Conservation (phyloP, 2,113 vertebrate genomes). For the Hylia prasina region DNA sequence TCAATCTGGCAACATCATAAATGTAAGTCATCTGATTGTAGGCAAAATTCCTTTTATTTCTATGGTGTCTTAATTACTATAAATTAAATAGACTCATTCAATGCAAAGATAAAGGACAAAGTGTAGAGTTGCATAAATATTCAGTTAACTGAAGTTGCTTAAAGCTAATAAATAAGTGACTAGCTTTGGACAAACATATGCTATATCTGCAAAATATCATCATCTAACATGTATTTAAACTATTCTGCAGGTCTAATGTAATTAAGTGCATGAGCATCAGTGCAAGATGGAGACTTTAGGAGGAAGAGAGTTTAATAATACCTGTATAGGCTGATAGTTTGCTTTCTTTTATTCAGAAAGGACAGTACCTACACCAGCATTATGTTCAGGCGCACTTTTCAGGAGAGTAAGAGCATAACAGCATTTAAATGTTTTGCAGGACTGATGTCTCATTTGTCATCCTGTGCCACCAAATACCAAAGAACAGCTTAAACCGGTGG, state of each 20-base stretch:
- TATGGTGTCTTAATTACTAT: background rate
- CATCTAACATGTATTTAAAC: background rate
- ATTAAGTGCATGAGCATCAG: background rate
- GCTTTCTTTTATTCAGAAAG: background rate
- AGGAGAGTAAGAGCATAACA: accelerated
- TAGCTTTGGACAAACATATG: background rate
- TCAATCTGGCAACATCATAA: background rate
- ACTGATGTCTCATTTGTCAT: background rate
- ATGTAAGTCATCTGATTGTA: background rate
- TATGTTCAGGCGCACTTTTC: background rate
- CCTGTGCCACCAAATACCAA: background rate
- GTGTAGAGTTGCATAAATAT: background rate
- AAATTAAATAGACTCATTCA: background rate
- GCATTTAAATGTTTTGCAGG: background rate
- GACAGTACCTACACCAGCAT: background rate
- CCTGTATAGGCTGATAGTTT: background rate
- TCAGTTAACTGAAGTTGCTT: background rate
- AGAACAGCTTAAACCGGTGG: background rate
- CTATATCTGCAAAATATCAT: background rate
- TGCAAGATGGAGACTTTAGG: background rate
- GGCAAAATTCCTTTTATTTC: background rate
- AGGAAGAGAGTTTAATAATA: background rate
- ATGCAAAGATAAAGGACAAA: background rate
- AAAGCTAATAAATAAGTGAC: background rate
- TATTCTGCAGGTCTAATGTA: background rate